Evolutionary conservation across 2,797 vertebrate genomes (phyloP).

Genomic region (Tragelaphus eurycerus): DNA sequence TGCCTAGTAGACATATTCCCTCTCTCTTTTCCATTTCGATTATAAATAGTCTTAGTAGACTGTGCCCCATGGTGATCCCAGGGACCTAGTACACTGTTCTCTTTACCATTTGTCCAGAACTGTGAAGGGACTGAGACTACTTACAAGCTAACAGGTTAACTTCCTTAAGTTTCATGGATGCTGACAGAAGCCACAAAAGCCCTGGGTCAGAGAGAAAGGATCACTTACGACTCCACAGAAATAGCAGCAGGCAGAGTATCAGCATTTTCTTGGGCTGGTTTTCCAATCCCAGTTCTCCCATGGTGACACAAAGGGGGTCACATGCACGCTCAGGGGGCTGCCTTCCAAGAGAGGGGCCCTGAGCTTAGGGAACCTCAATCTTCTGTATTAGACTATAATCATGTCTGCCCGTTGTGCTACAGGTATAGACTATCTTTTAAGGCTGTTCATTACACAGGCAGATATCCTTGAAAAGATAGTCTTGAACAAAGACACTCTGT

Average conservation of each 20-base stretch:
- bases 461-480: neutral
- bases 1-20: too few relatives aligned
- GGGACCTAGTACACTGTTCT: neutral
- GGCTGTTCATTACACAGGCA: neutral
- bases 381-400: neutral
- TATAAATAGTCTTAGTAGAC: neutral
- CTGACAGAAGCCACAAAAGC: neutral
- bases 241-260: neutral
- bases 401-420: neutral
- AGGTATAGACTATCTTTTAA: neutral
- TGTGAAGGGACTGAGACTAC: neutral
- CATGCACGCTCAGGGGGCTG: neutral
- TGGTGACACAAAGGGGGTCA: neutral
- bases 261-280: neutral
- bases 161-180: neutral
- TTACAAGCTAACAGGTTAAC: neutral
- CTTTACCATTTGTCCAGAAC: neutral
- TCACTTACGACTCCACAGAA: neutral
- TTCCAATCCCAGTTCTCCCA: neutral
- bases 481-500: neutral
- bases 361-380: neutral
- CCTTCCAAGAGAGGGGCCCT: neutral
- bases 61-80: neutral
- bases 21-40: neutral
- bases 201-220: neutral